phyloP scores from a whole-genome alignment of 37 sponge, comb jelly and placozoan genomes.

The Chondrosia reniformis region DNA sequence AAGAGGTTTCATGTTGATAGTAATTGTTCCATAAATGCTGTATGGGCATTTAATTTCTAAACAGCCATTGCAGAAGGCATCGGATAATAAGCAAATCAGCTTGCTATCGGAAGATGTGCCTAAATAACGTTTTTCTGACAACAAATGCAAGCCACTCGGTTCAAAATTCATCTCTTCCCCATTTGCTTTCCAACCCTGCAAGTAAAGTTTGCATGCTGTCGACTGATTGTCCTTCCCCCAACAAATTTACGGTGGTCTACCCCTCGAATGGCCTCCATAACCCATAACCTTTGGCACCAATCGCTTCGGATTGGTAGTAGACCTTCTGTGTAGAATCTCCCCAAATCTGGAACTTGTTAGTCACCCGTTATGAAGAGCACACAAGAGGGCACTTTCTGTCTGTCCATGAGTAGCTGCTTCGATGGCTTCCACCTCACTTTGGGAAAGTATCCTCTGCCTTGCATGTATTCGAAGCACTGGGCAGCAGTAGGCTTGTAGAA shows the following conservation, averaged over 20 bases:
- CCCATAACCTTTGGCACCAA: neutral
- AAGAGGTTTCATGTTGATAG: neutral
- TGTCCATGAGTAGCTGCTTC: constrained; percentile 4
- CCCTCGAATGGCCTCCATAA: neutral
- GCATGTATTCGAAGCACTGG: constrained; percentile 7
- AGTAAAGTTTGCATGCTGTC: neutral
- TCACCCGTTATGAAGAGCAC: neutral
- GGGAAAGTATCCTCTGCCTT: neutral
- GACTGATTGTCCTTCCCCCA: neutral
- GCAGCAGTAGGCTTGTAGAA: constrained; percentile 7
- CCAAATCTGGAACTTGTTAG: constrained; percentile 12
- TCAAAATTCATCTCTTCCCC: constrained; percentile 1
- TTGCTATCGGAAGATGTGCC: neutral
- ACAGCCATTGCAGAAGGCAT: neutral
- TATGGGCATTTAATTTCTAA: constrained; percentile 6
- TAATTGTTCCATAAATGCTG: constrained; percentile 5
- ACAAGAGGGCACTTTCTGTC: neutral
- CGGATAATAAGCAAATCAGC: neutral
- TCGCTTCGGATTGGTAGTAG: neutral
- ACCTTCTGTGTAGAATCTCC: neutral
- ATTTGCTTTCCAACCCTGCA: neutral
- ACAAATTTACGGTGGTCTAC: neutral
- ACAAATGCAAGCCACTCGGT: neutral
- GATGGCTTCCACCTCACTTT: constrained; percentile 6
- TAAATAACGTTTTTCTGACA: neutral